Evolutionary conservation across 2,797 vertebrate species (phyloP), one percentile per base, ranked within the genome.

Genomic region (Lutjanus argentimaculatus): DNA sequence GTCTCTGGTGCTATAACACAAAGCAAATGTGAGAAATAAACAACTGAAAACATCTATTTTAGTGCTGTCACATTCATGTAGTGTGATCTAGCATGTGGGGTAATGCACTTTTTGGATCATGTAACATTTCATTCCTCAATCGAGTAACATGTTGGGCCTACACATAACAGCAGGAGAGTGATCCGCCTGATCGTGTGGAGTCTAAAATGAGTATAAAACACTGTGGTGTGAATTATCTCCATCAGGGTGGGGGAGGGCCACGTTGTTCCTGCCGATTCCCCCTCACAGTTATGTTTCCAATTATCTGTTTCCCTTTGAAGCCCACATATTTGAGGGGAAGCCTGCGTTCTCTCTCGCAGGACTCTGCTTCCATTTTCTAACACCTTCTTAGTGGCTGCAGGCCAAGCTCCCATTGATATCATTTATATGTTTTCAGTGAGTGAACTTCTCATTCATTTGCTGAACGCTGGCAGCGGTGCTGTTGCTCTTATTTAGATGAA

Each of bases 231-330:
- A 75, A 74, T 53, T 51, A n/a, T 43, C 42, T 49, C 43, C 58
- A 64, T 55, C 63, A 9, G n/a, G n/a, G n/a, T n/a, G n/a, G n/a
- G n/a, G n/a, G n/a, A n/a, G n/a, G n/a, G n/a, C n/a, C n/a, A n/a
- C n/a, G n/a, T n/a, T 78, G 72, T 82, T 88, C 62, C 49, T 63
- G 67, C 21, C 8, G 12, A 59, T 79, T 76, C 22, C 59, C 56
- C 30, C 68, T 79, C 75, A 19, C 73, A 51, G 55, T 70, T 46
- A 65, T 86, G 89, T 83, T 89, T 87, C 80, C 82, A 91, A 90
- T 91, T 86, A 91, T 79, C 75, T 14, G 56, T 36, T 55, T 67
- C 79, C 78, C 88, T 89, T 88, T 92, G 88, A 90, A 87, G 86
- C 61, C 51, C 2, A 43, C 21, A 13, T 14, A 46, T 88, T 84